Conservation (phyloP, 2,888 invertebrate species). For the Caenorhabditis sp. region DNA sequence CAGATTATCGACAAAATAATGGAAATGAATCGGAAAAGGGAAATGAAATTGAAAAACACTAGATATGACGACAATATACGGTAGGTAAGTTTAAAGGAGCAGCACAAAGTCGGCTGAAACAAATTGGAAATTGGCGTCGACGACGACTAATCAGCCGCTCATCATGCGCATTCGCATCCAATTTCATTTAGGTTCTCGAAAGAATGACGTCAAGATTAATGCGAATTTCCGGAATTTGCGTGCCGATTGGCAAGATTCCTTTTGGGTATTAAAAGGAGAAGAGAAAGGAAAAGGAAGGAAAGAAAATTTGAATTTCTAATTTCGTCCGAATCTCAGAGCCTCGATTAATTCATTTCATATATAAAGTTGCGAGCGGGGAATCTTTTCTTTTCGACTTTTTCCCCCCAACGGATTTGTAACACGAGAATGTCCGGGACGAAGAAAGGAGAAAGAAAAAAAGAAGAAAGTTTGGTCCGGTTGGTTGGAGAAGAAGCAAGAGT, state of each 20-base stretch:
- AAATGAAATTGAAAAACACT: no score
- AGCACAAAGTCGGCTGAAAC: not conserved
- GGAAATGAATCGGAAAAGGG: no score
- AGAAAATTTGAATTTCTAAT: conserved; percentile 36
- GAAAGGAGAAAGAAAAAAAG: conserved; percentile 1
- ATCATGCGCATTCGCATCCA: conserved; percentile 17
- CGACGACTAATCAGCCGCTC: not conserved
- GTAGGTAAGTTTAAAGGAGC: no score
- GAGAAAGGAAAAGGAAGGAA: not conserved
- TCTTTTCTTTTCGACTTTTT: no score
- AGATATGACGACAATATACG: no score
- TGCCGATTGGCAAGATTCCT: no score
- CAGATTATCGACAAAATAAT: no score
- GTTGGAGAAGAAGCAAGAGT: conserved; percentile 13
- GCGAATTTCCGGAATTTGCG: conserved; percentile 52
- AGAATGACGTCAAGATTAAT: conserved; percentile 28
- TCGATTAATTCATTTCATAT: no score
- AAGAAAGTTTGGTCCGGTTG: conserved; percentile 12
- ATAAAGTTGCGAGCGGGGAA: not conserved
- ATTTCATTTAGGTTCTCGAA: conserved; percentile 16
- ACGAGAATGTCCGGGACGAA: conserved; percentile 21
- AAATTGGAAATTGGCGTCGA: not conserved
- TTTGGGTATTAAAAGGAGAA: not conserved
- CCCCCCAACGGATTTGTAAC: conserved; percentile 42
- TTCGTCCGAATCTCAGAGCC: no score